phyloP scores from a whole-genome alignment of 2,797 vertebrate species.

The Danio aesculapii region DNA sequence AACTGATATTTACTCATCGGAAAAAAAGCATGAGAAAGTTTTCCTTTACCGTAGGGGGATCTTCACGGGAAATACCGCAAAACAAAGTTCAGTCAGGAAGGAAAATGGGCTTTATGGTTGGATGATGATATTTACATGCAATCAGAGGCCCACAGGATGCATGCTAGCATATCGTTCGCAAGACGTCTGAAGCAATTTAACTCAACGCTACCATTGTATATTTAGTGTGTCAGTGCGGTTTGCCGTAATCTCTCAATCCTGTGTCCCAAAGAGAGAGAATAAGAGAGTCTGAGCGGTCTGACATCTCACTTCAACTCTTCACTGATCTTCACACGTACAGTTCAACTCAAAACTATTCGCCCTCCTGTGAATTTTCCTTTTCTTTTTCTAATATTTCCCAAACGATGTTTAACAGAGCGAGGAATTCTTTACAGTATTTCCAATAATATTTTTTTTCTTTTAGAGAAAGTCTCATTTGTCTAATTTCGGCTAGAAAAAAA shows the following conservation, averaged over 20 bases:
- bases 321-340: background rate
- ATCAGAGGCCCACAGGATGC: constrained; percentile 46
- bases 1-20: background rate
- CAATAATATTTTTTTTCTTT: too few relatives aligned
- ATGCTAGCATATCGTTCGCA: constrained; percentile 28
- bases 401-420: too few relatives aligned
- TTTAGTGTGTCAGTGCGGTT: constrained; percentile 44
- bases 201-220: constrained; percentile 28
- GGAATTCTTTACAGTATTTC: too few relatives aligned
- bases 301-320: background rate
- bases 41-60: constrained; percentile 4
- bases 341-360: too few relatives aligned
- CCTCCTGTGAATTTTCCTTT: too few relatives aligned
- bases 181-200: constrained; percentile 45
- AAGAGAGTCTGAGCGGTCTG: background rate
- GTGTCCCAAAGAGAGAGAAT: background rate
- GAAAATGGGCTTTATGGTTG: constrained; percentile 46
- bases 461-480: too few relatives aligned
- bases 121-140: constrained; percentile 60
- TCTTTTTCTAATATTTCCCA: too few relatives aligned
- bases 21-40: background rate
- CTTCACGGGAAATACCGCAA: constrained; percentile 33
- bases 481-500: too few relatives aligned
- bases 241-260: constrained; percentile 34
- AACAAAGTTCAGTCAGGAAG: constrained; percentile 32